Base-by-base conservation (phyloP, 2,888 invertebrate species). In the Synanthedon tipuliformis region DNA sequence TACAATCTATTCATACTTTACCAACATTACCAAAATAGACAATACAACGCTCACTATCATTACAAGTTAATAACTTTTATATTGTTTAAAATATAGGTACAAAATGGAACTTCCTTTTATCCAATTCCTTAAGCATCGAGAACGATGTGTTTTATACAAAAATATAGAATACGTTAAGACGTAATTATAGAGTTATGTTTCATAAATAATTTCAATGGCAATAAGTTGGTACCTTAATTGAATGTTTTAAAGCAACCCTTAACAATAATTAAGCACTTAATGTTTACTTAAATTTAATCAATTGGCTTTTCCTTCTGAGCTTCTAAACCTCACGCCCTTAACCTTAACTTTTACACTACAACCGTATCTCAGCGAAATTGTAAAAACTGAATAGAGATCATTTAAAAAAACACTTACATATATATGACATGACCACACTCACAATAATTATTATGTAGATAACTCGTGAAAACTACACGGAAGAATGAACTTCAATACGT, bases 91-190 rank as follows among this genome's bases (percentile, higher is more conserved):
- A 78, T 23, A 23, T 73, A 66, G 73, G 78, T 77, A 78, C 78
- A 76, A 82, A 82, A 75, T 78, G 81, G 80, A 83, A 82, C 78
- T 74, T 77, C 71, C 79, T 68, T 63, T 63, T 70, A 69, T 63
- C 80, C 85, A 86, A 88, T 87, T 84, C 84, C 84, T 76, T 75
- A 71, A 68, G 82, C 85, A 81, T 86, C 76, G 78, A 79, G 34
- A 69, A 67, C 66, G 67, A 78, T 34, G 69, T 75, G 71, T 87
- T 86, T 69, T 75, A 71, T 87, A 86, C 76, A 87, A 86, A 87
- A 85, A 86, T 87, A 86, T 34, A 34, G 34, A 34, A 34, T 76
- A 81, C 81, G 78, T 76, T 67, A 63, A 68, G 65, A 79, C 78
- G 76, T 76, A 23, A 23, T 4, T 23, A 79, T 79, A 63, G 58